These are phyloP conservation scores for Agelastica alni DNA, from an alignment of 2,888 invertebrate genomes.

Conservation along the genomic window DNA sequence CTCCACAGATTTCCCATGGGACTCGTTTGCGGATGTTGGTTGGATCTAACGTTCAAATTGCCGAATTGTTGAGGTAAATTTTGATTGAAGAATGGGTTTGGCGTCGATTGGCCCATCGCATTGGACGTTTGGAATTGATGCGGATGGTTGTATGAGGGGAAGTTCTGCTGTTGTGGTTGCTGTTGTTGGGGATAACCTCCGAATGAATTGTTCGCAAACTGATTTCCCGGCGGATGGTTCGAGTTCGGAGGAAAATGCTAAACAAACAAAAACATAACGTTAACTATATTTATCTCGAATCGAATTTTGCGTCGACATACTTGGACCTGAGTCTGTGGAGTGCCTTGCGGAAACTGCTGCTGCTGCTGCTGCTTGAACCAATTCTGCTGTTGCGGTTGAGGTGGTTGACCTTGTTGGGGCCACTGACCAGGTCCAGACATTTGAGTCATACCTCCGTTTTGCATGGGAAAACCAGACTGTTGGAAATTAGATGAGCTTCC, in stretches of 20 bases:
- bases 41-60: conserved; percentile 54
- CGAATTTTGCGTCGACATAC: too few species aligned
- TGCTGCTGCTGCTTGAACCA: conserved; percentile 3
- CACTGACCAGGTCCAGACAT: conserved; percentile 26
- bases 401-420: conserved; percentile 30
- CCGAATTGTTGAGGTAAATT: conserved; percentile 60
- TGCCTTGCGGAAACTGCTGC: conserved; percentile 2
- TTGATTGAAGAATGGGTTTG: conserved; percentile 52
- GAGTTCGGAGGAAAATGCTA: conserved; percentile 3
- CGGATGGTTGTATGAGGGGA: conserved; percentile 7
- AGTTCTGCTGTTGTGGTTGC: conserved; percentile 12
- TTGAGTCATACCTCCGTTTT: conserved; percentile 15
- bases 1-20: conserved; percentile 51
- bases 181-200: conserved; percentile 12
- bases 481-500: conserved; percentile 14
- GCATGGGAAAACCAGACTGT: conserved; percentile 32
- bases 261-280: neutral
- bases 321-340: conserved; percentile 1
- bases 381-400: conserved; percentile 17
- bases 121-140: conserved; percentile 7
- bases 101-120: conserved; percentile 19
- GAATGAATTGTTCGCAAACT: conserved; percentile 18
- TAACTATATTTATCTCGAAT: neutral
- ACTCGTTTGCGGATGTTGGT: conserved; percentile 39
- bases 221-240: neutral